These are phyloP conservation scores for Bufo gargarizans DNA, from an alignment of 2,113 vertebrate species.

Conservation along the genomic window DNA sequence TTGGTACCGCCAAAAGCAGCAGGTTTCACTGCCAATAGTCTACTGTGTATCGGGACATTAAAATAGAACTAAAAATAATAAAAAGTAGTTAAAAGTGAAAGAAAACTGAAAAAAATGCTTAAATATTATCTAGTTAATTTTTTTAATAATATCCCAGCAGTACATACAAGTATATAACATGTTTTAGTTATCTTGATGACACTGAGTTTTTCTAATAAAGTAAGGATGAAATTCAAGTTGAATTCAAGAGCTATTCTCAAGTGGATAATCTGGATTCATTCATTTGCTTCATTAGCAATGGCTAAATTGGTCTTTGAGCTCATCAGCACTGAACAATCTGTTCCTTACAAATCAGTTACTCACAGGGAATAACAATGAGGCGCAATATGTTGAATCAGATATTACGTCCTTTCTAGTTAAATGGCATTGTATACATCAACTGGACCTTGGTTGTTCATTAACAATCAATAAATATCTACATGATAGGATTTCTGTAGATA, in stretches of 20 bases:
- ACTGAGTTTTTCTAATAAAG: not conserved
- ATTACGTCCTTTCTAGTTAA: not conserved
- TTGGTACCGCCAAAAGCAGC: too few species aligned
- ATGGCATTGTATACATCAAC: not conserved
- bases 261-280: conserved; percentile 54
- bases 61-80: too few species aligned
- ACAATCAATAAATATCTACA: not conserved
- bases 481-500: not conserved
- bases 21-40: too few species aligned
- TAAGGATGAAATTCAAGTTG: conserved; percentile 38
- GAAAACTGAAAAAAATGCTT: too few species aligned
- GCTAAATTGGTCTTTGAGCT: conserved; percentile 58
- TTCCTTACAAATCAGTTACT: conserved; percentile 45
- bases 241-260: conserved; percentile 47
- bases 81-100: too few species aligned
- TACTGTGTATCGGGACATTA: too few species aligned
- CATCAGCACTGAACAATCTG: conserved; percentile 56
- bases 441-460: not conserved
- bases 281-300: conserved; percentile 56
- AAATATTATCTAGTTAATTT: too few species aligned
- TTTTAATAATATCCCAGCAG: not conserved
- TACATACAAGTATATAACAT: not conserved
- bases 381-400: not conserved
- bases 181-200: conserved; percentile 1
- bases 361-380: conserved; percentile 51